Conservation (phyloP, 2,113 vertebrate genomes). For the Bubo blakistoni region DNA sequence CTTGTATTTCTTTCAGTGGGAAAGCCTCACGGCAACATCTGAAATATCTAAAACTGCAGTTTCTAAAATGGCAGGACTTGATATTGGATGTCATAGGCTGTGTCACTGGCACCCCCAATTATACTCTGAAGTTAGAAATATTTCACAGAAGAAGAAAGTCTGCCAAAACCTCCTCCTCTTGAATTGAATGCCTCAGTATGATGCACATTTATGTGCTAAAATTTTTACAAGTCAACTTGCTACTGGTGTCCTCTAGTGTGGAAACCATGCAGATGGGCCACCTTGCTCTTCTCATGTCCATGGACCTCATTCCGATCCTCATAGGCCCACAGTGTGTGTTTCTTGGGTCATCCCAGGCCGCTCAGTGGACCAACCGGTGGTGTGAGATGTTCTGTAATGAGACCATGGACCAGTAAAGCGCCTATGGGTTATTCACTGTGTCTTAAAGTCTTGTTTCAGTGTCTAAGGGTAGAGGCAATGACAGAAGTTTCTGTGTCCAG, state of each 20-base stretch:
- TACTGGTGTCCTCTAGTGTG: not conserved
- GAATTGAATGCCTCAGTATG: not conserved
- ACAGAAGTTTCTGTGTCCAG: not conserved
- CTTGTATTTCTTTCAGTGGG: not conserved
- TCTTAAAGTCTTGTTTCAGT: not conserved
- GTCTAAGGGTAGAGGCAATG: not conserved
- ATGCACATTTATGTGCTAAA: not conserved
- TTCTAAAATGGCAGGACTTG: not conserved
- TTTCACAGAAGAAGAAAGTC: not conserved
- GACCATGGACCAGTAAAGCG: not conserved
- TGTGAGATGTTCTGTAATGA: not conserved
- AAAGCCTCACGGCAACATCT: not conserved
- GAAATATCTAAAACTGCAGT: not conserved
- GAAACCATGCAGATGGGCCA: not conserved
- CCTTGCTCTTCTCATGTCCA: not conserved
- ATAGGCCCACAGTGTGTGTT: not conserved
- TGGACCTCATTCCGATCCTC: not conserved
- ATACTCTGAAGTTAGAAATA: not conserved
- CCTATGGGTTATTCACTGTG: not conserved
- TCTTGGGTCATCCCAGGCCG: not conserved
- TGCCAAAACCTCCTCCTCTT: not conserved
- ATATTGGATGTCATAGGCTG: not conserved
- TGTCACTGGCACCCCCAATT: not conserved
- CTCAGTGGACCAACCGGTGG: not conserved
- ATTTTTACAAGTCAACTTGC: not conserved